phyloP scores from a whole-genome alignment of 2,797 vertebrate genomes.

The Sebastes variabilis region DNA sequence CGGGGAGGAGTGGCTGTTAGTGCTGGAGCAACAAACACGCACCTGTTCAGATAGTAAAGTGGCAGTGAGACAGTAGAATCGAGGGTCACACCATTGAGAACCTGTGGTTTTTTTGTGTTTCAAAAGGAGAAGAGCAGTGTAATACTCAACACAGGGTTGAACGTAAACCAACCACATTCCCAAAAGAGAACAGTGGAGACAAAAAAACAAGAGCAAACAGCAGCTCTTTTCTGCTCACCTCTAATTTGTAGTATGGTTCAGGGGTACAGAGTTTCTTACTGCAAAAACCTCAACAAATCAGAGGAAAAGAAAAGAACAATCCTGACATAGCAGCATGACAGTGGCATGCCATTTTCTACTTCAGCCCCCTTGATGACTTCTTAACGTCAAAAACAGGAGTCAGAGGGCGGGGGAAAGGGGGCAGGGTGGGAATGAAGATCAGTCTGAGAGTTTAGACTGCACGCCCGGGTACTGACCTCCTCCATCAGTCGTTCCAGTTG shows the following conservation, averaged over 20 bases:
- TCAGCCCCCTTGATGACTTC: slow-evolving; percentile 67
- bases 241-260: slow-evolving; percentile 80
- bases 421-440: slow-evolving; percentile 31
- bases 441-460: slow-evolving; percentile 12
- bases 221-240: slow-evolving; percentile 79
- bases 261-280: slow-evolving; percentile 79
- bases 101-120: slow-evolving; percentile 62
- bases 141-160: slow-evolving; percentile 62
- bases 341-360: slow-evolving; percentile 70
- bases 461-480: slow-evolving; percentile 91
- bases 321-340: slow-evolving; percentile 76
- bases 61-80: slow-evolving; percentile 83
- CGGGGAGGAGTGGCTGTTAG: slow-evolving; percentile 99
- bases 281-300: slow-evolving; percentile 82
- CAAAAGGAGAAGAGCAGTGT: slow-evolving; percentile 68
- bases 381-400: slow-evolving; percentile 73
- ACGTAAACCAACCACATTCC: slow-evolving; percentile 72
- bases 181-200: slow-evolving; percentile 66
- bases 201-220: slow-evolving; percentile 69
- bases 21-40: slow-evolving; percentile 75
- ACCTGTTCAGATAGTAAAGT: slow-evolving; percentile 86
- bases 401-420: slow-evolving; percentile 38
- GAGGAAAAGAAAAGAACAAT: slow-evolving; percentile 75
- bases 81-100: slow-evolving; percentile 72
- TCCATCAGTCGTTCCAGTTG: slow-evolving; percentile 96